Conservation (phyloP, 2,888 invertebrate species). For the Smittia sp. region DNA sequence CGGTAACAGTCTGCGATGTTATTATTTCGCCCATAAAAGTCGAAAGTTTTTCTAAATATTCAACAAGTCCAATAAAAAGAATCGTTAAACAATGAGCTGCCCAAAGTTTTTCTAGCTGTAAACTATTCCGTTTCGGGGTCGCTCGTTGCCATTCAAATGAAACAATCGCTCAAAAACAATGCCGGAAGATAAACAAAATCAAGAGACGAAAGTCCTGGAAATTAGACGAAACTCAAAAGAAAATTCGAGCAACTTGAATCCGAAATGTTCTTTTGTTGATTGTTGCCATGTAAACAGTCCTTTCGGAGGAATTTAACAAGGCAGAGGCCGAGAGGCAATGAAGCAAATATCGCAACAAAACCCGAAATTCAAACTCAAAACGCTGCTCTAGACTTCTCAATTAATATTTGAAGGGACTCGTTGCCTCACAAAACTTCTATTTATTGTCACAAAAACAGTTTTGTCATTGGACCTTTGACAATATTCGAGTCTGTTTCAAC, state of each 20-base stretch:
- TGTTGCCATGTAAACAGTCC: constrained; percentile 2
- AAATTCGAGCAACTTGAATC: not conserved
- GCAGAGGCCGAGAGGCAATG: not conserved
- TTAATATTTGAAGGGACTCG: not conserved
- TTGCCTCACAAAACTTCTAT: not conserved
- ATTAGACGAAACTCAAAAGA: not conserved
- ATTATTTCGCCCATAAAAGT: constrained; percentile 30
- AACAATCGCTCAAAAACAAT: not conserved
- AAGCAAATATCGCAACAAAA: constrained; percentile 3
- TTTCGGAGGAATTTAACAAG: not conserved
- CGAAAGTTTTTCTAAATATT: constrained; percentile 11
- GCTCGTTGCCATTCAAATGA: not conserved
- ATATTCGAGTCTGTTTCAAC: no score
- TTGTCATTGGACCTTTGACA: no score
- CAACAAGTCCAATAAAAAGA: constrained; percentile 25
- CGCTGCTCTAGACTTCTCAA: not conserved
- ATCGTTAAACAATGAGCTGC: constrained; percentile 22
- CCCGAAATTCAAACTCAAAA: not conserved
- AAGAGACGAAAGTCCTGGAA: not conserved
- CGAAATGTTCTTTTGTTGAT: not conserved
- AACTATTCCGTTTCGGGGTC: not conserved
- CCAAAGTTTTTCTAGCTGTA: not conserved
- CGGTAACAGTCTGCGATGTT: constrained; percentile 9
- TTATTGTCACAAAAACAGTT: no score
- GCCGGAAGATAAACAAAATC: constrained; percentile 6